Conservation (phyloP, 2,797 vertebrate genomes). For the Centropyge bicolor region DNA sequence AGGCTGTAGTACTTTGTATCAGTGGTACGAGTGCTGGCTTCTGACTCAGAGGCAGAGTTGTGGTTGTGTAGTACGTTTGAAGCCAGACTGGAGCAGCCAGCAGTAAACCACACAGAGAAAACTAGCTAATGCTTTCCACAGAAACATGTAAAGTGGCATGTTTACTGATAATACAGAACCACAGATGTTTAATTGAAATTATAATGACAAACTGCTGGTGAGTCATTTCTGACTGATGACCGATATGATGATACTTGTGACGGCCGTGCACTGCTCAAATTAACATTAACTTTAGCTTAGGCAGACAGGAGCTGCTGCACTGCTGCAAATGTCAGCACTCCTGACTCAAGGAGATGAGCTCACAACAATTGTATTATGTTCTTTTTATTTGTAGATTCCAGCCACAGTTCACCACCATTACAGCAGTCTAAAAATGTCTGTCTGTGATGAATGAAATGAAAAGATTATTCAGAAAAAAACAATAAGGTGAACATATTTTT, state of each 20-base stretch:
- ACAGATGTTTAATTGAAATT: not conserved
- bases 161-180: not conserved
- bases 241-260: too few species aligned
- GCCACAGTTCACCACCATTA: not conserved
- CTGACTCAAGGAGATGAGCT: not conserved
- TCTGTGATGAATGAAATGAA: too few species aligned
- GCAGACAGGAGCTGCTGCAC: not conserved
- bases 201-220: too few species aligned
- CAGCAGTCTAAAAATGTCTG: not conserved
- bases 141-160: not conserved
- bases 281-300: too few species aligned
- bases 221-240: not conserved
- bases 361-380: not conserved
- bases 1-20: not conserved
- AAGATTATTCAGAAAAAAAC: too few species aligned
- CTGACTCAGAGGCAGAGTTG: slow-evolving; percentile 11
- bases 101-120: not conserved
- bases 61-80: not conserved
- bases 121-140: not conserved
- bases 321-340: not conserved
- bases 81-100: not conserved
- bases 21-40: slow-evolving; percentile 13
- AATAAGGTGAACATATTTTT: too few species aligned
- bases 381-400: not conserved
- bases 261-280: too few species aligned